Base-by-base conservation (phyloP, 2,113 vertebrate species). In the western clawed frog (Xenopus tropicalis) region DNA sequence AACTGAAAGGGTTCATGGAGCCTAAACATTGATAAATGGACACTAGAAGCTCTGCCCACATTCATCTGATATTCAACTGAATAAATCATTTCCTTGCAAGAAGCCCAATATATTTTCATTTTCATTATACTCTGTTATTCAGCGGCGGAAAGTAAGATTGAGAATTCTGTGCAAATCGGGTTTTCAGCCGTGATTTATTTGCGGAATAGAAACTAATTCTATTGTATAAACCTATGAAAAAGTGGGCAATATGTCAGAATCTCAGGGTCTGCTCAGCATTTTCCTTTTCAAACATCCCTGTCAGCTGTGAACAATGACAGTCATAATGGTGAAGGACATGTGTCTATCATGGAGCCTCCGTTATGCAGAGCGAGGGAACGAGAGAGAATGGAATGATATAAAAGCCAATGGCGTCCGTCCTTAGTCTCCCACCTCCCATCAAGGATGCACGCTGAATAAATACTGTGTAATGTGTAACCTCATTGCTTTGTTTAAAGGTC, bases 81-180 rank as follows among this genome's bases (percentile, higher is more conserved):
- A 75, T 75, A 75, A 74, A 75, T 75, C 66, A 69, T 75, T 69
- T 69, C 46, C 58, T 61, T 61, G 57, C 58, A 75, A 69, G 57
- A 69, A 46, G 71, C 71, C 52, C 65, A 69, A 75, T 69, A 63
- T 46, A 69, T 75, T 75, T 75, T 74, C 65, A 74, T 74, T 68
- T 74, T 61, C 58, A 75, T 75, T 75, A 69, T 16, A 69, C 72
- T 61, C 23, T 44, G 56, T 37, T 68, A 74, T 74, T 74, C 57
- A 61, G 72, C 65, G n/a, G 64, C 19, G 52, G 66, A 37, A 61
- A 69, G 65, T 37, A 52, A 54, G 58, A 68, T 62, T 69, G 66
- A 69, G 72, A 69, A 75, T 69, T 61, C 58, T 69, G 57, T 25
- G 25, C 37, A 74, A 61, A 69, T 43, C 43, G 52, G 54, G 42